Evolutionary conservation across 2,113 vertebrate genomes (phyloP).

Genomic region (Xiphias gladius): DNA sequence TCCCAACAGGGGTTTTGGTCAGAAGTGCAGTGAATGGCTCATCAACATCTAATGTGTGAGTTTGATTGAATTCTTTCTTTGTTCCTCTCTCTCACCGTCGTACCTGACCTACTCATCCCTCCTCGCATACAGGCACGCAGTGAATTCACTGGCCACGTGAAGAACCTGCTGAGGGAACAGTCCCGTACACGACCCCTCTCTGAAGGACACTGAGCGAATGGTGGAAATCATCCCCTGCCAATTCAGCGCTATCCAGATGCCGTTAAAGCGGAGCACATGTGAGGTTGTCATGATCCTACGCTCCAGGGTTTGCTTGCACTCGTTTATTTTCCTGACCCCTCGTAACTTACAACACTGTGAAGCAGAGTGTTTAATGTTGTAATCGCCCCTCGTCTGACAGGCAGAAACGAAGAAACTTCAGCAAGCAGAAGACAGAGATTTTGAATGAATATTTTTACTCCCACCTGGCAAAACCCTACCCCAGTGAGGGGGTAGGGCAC

Average conservation of each 20-base stretch:
- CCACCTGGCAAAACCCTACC: conserved; percentile 97
- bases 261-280: conserved; percentile 68
- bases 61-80: too few species aligned
- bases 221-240: conserved; percentile 86
- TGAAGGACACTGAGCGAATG: conserved; percentile 83
- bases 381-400: conserved; percentile 16
- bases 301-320: conserved; percentile 40
- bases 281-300: conserved; percentile 66
- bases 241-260: conserved; percentile 85
- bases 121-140: conserved; percentile 49
- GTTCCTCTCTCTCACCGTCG: too few species aligned
- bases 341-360: background rate
- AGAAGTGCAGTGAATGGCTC: too few species aligned
- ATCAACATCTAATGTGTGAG: too few species aligned
- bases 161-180: conserved; percentile 70
- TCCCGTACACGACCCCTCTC: conserved; percentile 55
- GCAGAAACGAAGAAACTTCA: conserved; percentile 87
- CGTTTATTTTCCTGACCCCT: background rate
- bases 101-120: background rate
- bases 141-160: conserved; percentile 68
- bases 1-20: too few species aligned
- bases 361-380: background rate
- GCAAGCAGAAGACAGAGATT: conserved; percentile 96
- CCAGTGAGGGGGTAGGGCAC: conserved; percentile 97
- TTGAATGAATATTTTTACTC: conserved; percentile 98